phyloP scores from a whole-genome alignment of 2,113 vertebrate genomes.

The Pedionomus torquatus region DNA sequence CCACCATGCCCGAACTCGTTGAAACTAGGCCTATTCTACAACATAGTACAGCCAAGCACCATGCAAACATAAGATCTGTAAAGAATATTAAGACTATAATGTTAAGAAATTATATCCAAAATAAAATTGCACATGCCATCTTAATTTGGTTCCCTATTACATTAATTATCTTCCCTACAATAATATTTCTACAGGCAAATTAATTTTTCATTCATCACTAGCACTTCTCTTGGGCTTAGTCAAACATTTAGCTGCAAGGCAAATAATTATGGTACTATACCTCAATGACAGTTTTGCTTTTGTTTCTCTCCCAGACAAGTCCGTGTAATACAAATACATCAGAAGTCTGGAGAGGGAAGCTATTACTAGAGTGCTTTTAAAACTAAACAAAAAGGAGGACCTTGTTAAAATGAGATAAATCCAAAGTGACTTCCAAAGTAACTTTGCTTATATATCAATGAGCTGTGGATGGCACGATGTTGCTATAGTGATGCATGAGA shows the following conservation, averaged over 20 bases:
- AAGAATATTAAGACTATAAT: background rate
- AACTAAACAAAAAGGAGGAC: background rate
- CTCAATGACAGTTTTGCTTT: background rate
- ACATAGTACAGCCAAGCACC: background rate
- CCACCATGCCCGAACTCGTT: background rate
- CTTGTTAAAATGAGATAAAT: background rate
- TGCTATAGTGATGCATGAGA: background rate
- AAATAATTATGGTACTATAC: background rate
- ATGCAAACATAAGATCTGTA: background rate
- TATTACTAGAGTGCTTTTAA: background rate
- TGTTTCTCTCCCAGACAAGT: background rate
- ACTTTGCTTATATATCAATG: background rate
- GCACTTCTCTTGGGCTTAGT: background rate
- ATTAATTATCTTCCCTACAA: background rate
- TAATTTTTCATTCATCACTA: background rate
- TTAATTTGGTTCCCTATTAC: background rate
- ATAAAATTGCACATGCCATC: background rate
- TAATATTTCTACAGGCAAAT: background rate
- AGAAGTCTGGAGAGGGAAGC: background rate
- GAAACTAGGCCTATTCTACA: background rate
- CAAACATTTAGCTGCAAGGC: background rate
- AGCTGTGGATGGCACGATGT: fast-evolving
- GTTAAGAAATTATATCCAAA: background rate
- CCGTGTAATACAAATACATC: background rate
- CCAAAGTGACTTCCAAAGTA: background rate